A percentile compares a stretch with the other conserved stretches of the same genome.
Conservation (phyloP, 1,140 invertebrate species). For the Megathymus violae region DNA sequence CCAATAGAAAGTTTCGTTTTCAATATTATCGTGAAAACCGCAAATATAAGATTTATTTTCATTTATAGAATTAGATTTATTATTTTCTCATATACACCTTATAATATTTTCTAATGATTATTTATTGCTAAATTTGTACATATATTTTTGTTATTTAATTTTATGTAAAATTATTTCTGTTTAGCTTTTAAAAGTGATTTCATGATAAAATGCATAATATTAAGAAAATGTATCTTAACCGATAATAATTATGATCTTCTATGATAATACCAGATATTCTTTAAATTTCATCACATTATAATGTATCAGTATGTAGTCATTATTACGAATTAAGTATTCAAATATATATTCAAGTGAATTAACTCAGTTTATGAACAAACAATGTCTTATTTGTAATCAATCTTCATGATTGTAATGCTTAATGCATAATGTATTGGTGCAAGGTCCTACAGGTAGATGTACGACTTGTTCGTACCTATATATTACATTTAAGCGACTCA, state of each 20-base stretch:
- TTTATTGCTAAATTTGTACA: constrained; percentile 80
- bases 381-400: constrained; percentile 67
- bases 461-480: background rate
- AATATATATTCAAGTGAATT: constrained; percentile 69
- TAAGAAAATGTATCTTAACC: constrained; percentile 27
- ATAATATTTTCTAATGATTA: constrained; percentile 62
- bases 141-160: constrained; percentile 82
- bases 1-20: constrained; percentile 47
- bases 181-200: constrained; percentile 55
- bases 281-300: constrained; percentile 43
- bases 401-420: constrained; percentile 50
- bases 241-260: constrained; percentile 37
- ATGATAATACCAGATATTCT: constrained; percentile 42
- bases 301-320: constrained; percentile 67
- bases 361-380: constrained; percentile 67
- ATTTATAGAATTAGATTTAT: constrained; percentile 49
- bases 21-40: constrained; percentile 41
- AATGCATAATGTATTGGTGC: constrained; percentile 56
- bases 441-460: constrained; percentile 47
- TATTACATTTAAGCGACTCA: constrained; percentile 5
- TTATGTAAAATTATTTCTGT: constrained; percentile 68
- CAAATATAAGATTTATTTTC: constrained; percentile 45
- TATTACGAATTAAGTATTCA: constrained; percentile 62
- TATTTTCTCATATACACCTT: constrained; percentile 53
- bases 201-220: constrained; percentile 33